Percentiles rank a stretch among this genome's conserved stretches.
These are phyloP conservation scores for Holotrichia oblita DNA, from an alignment of 1,140 invertebrate genomes.

Conservation along the genomic window DNA sequence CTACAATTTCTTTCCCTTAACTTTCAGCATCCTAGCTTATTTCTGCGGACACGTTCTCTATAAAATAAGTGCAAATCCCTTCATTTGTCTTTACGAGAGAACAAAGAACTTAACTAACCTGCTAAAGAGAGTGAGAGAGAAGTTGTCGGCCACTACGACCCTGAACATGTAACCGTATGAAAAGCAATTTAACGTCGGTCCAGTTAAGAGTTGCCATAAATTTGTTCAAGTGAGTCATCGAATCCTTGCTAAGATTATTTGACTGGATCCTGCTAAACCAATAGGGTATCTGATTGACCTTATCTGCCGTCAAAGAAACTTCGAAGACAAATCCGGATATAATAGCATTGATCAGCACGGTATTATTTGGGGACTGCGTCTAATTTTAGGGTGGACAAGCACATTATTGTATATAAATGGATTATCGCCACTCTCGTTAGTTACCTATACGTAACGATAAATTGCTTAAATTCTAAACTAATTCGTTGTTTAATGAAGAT, in stretches of 20 bases:
- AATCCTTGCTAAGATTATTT: slow-evolving; percentile 42
- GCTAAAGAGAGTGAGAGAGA: slow-evolving; percentile 44
- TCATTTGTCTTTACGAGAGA: slow-evolving; percentile 60
- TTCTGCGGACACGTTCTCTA: slow-evolving; percentile 49
- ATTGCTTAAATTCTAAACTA: too few relatives aligned
- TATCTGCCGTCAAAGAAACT: slow-evolving; percentile 38
- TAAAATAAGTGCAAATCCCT: slow-evolving; percentile 59
- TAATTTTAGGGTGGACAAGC: slow-evolving; percentile 30
- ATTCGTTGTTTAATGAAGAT: too few relatives aligned
- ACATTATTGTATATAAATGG: slow-evolving; percentile 22
- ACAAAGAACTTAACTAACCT: slow-evolving; percentile 59
- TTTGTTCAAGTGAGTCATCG: slow-evolving; percentile 54
- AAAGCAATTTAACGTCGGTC: slow-evolving; percentile 47
- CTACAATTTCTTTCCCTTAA: not conserved
- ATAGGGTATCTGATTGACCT: slow-evolving; percentile 45
- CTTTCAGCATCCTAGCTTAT: not conserved
- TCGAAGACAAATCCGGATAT: slow-evolving; percentile 39
- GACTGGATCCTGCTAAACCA: slow-evolving; percentile 44
- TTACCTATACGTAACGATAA: too few relatives aligned
- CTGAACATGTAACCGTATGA: slow-evolving; percentile 47
- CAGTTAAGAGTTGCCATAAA: slow-evolving; percentile 50
- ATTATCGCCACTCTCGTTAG: too few relatives aligned
- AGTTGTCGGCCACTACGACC: slow-evolving; percentile 43
- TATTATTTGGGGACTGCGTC: not conserved
- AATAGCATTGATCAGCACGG: slow-evolving; percentile 34